Percentiles rank a stretch among this genome's conserved stretches.
Conservation (phyloP, 2,797 vertebrate genomes). For the Siniperca scherzeri region DNA sequence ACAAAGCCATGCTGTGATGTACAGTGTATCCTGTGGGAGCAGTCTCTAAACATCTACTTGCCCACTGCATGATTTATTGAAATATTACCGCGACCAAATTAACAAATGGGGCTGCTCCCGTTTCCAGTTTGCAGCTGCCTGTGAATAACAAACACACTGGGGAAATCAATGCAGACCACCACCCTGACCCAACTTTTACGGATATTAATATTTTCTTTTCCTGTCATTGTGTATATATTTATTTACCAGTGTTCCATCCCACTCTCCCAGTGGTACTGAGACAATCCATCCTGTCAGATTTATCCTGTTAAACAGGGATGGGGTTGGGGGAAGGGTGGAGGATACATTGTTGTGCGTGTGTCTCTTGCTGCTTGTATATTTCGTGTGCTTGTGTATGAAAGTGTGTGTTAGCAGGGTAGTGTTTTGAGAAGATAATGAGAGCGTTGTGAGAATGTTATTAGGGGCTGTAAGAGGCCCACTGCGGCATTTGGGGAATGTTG, state of each 20-base stretch:
- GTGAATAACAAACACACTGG: conserved; percentile 65
- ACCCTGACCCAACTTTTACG: conserved; percentile 63
- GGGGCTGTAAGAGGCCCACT: conserved; percentile 43
- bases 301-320: conserved; percentile 67
- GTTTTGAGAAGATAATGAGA: conserved; percentile 63
- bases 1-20: conserved; percentile 21
- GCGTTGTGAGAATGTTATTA: conserved; percentile 53
- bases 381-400: conserved; percentile 8
- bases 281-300: conserved; percentile 77
- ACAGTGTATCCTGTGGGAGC: conserved; percentile 13
- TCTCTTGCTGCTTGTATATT: conserved; percentile 10
- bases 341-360: background rate
- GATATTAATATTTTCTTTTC: conserved; percentile 75
- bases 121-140: conserved; percentile 32
- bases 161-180: conserved; percentile 66
- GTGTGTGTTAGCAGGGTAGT: conserved; percentile 27
- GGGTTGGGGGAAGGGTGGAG: background rate
- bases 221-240: conserved; percentile 73
- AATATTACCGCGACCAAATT: conserved; percentile 56
- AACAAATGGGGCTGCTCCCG: conserved; percentile 37
- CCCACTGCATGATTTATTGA: conserved; percentile 65
- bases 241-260: conserved; percentile 65
- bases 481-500: conserved; percentile 32
- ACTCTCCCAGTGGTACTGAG: conserved; percentile 67
- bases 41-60: conserved; percentile 17